These are phyloP conservation scores for Archocentrus centrarchus DNA, from an alignment of 2,113 vertebrate genomes.

Conservation along the genomic window DNA sequence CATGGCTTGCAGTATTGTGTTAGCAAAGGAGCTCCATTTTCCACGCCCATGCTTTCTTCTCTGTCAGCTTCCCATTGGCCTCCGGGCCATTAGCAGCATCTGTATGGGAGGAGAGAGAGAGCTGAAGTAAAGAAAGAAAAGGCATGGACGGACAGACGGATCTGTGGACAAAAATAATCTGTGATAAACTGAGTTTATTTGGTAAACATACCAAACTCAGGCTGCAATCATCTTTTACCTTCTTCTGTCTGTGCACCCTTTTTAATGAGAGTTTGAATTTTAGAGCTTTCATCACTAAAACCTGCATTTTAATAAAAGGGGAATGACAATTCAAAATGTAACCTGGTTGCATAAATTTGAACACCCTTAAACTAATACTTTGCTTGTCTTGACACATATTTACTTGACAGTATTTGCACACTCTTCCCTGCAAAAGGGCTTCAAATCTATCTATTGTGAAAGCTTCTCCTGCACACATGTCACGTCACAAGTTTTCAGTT, in stretches of 20 bases:
- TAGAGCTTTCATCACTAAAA: background rate
- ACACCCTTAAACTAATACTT: too few relatives aligned
- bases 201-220: background rate
- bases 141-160: background rate
- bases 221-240: background rate
- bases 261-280: background rate
- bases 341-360: too few relatives aligned
- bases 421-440: too few relatives aligned
- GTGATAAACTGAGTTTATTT: constrained; percentile 12
- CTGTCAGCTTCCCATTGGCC: constrained; percentile 33
- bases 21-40: constrained; percentile 53
- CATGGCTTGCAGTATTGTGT: constrained; percentile 42
- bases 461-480: too few relatives aligned
- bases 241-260: background rate
- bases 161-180: background rate
- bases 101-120: constrained; percentile 25
- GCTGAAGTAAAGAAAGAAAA: background rate
- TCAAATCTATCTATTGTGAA: too few relatives aligned
- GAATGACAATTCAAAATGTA: too few relatives aligned
- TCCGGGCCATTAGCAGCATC: constrained; percentile 40
- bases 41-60: constrained; percentile 41
- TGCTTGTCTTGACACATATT: too few relatives aligned
- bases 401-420: too few relatives aligned
- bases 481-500: too few relatives aligned
- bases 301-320: too few relatives aligned